Evolutionary conservation across 2,797 vertebrate genomes (phyloP), one percentile per base, ranked within the genome.

Genomic region (Acanthis flammea): DNA sequence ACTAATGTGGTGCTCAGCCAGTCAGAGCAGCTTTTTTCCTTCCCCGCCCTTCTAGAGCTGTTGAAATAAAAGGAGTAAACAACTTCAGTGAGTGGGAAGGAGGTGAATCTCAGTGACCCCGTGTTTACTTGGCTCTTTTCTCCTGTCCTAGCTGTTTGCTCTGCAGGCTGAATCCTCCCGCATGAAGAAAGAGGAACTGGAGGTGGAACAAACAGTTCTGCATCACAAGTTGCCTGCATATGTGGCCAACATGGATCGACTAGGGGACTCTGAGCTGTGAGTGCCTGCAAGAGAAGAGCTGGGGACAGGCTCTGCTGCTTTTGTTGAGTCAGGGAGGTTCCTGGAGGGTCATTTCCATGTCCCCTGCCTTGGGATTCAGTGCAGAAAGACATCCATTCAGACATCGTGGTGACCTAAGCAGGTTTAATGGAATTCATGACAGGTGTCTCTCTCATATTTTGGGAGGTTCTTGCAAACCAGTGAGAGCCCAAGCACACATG

Each of bases 221-320:
- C 99, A 99, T 76, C 99, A 99, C 97, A 99, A 98, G 81, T 97
- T 99, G 93, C 99, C 99, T 22, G 92, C 98, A 0, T 99, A 99
- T 10, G 99, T 99, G 87, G 98, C 99, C 97, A 99, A 98, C 96
- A 99, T 99, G 99, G 99, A 99, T 97, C 99, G 99, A 13, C 98
- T 99, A 17, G 99, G 99, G 88, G 99, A 99, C 97, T 99, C 99
- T 30, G 99, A 99, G 97, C 98, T 99, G 99, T 99, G 98, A 99
- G 99, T 98, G 67, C 62, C n/a, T 90, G 45, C 51, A 50, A 28
- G 37, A 58, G 39, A 70, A 27, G 17, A 47, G 33, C 4, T 65
- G 35, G 39, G 33, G 47, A 73, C 22, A 28, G 30, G 19, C 35
- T 41, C 23, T 61, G 30, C 19, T 42, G 19, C 45, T 55, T 66